Conservation (phyloP, 1,140 invertebrate genomes). For the Pseudomyrmex sp. region DNA sequence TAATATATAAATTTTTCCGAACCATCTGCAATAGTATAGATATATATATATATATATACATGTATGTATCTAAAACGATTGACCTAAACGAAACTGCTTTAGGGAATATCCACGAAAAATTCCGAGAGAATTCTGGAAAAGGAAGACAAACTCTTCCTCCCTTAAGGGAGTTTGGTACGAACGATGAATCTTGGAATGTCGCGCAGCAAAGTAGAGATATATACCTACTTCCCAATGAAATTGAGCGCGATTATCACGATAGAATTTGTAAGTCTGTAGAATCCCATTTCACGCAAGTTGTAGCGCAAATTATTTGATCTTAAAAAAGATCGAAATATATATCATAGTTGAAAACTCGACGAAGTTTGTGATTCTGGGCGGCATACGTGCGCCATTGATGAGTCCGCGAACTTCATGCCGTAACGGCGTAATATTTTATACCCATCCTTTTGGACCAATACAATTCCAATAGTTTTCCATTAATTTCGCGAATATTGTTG, state of each 20-base stretch:
- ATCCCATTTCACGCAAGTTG: background rate
- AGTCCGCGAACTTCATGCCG: background rate
- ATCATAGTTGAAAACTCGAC: background rate
- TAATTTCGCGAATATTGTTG: conserved; percentile 36
- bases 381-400: background rate
- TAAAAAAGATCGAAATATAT: background rate
- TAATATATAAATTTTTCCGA: background rate
- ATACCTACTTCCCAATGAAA: background rate
- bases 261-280: background rate
- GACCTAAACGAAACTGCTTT: conserved; percentile 8
- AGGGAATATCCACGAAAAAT: conserved; percentile 26
- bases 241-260: background rate
- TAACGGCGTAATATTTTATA: conserved; percentile 19
- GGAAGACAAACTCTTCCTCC: conserved; percentile 1
- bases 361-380: background rate
- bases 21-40: background rate
- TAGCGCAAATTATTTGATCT: too few relatives aligned
- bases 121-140: background rate
- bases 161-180: conserved; percentile 16
- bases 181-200: conserved; percentile 2
- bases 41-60: background rate
- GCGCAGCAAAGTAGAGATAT: background rate
- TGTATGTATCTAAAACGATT: background rate
- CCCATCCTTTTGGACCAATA: background rate
- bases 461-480: conserved; percentile 5